Conservation (phyloP, 2,888 invertebrate species). For the Ectemnius cavifrons region DNA sequence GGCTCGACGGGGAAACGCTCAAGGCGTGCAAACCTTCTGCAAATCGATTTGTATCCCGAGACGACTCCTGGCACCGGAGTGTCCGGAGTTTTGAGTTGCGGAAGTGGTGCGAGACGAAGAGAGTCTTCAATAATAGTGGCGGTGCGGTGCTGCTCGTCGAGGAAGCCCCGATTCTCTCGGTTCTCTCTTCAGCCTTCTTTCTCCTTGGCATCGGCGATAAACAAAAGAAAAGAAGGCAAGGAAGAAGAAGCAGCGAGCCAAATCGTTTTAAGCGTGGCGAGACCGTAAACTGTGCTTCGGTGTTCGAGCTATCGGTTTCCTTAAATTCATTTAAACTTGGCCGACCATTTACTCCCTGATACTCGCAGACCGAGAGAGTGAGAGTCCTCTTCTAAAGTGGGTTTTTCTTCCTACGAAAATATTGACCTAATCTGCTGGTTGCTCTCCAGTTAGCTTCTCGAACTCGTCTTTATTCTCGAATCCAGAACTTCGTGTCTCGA, state of each 20-base stretch:
- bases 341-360: slow-evolving; percentile 5
- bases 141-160: slow-evolving; percentile 8
- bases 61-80: slow-evolving; percentile 6
- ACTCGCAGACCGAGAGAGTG: neutral
- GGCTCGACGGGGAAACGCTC: neutral
- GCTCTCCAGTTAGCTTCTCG: neutral
- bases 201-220: neutral
- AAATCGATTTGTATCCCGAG: slow-evolving; percentile 39
- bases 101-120: neutral
- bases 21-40: neutral
- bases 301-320: slow-evolving; percentile 24
- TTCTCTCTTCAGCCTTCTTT: neutral
- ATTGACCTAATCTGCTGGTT: slow-evolving; percentile 25
- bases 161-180: neutral
- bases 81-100: slow-evolving; percentile 4
- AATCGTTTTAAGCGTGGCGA: slow-evolving; percentile 27
- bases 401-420: slow-evolving; percentile 1
- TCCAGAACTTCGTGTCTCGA: too few relatives aligned
- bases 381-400: neutral
- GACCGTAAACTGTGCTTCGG: slow-evolving; percentile 1
- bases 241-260: slow-evolving; percentile 5
- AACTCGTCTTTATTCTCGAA: neutral
- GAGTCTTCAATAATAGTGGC: slow-evolving; percentile 25
- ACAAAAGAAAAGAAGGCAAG: too few relatives aligned
- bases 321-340: slow-evolving; percentile 41